Percentiles rank a stretch among this genome's conserved stretches.
These are phyloP conservation scores for Carassius gibelio DNA, from an alignment of 2,113 vertebrate genomes.

Conservation along the genomic window DNA sequence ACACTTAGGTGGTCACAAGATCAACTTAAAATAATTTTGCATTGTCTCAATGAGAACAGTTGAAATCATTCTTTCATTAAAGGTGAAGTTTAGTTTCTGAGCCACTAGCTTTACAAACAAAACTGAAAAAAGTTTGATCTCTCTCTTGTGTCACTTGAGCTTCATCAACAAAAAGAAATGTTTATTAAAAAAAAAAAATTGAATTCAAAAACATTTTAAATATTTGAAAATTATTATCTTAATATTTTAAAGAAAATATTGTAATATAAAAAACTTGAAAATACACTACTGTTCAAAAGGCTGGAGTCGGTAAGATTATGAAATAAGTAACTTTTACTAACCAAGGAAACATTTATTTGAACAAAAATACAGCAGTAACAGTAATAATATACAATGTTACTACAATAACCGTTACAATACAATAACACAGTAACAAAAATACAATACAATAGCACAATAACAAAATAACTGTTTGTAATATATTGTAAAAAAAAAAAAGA, in stretches of 20 bases:
- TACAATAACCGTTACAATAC: too few species aligned
- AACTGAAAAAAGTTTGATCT: background rate
- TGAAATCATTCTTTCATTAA: background rate
- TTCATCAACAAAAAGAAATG: background rate
- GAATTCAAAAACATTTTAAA: too few species aligned
- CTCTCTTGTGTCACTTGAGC: background rate
- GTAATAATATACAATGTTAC: too few species aligned
- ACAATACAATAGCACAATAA: too few species aligned
- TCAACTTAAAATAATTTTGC: background rate
- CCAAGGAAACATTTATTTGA: too few species aligned
- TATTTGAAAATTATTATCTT: background rate
- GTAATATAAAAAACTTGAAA: background rate
- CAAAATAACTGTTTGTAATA: too few species aligned
- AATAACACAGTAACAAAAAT: too few species aligned
- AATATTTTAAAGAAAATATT: background rate
- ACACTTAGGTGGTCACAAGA: slow-evolving; percentile 21
- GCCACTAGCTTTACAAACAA: background rate
- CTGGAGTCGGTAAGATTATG: background rate
- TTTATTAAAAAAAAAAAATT: too few species aligned
- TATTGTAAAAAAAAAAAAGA: too few species aligned
- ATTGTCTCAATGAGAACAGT: background rate
- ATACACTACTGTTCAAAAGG: background rate
- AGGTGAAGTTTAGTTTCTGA: background rate
- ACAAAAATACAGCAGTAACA: too few species aligned
- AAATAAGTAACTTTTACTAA: background rate